Evolutionary conservation across 1,140 invertebrate species (phyloP).

Genomic region (Tigriopus japonicus): DNA sequence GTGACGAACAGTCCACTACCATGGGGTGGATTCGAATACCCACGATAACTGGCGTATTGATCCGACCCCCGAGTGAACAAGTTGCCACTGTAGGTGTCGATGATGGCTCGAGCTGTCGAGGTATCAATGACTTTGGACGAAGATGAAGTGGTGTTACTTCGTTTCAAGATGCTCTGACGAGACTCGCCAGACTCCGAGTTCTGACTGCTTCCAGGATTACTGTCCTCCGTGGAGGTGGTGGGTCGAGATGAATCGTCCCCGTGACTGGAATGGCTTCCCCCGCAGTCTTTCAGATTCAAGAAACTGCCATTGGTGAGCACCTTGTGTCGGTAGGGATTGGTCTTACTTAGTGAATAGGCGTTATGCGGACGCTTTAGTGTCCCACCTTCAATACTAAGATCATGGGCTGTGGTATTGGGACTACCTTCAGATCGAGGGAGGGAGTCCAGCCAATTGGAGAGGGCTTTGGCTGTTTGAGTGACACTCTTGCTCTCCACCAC

Average conservation of each 20-base stretch:
- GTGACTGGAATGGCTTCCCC: background rate
- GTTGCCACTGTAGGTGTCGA: constrained; percentile 4
- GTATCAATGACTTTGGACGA: constrained; percentile 6
- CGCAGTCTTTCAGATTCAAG: background rate
- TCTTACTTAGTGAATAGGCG: constrained; percentile 3
- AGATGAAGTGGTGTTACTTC: background rate
- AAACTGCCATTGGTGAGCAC: constrained; percentile 13
- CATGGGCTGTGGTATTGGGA: background rate
- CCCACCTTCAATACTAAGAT: background rate
- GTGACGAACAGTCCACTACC: no score
- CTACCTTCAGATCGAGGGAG: background rate
- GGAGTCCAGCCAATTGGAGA: constrained; percentile 6
- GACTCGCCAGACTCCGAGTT: background rate
- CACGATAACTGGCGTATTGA: no score
- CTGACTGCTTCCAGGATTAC: background rate
- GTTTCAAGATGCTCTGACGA: background rate
- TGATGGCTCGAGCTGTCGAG: constrained; percentile 5
- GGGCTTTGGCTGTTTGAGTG: background rate
- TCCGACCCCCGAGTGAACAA: background rate
- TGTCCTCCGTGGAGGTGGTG: constrained; percentile 6
- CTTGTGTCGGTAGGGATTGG: constrained; percentile 12
- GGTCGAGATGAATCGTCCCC: background rate
- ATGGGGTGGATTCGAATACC: no score
- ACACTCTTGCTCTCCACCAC: background rate
- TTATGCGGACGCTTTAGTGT: background rate